phyloP scores from a whole-genome alignment of 2,113 vertebrate species.

The Gadus chalcogrammus region DNA sequence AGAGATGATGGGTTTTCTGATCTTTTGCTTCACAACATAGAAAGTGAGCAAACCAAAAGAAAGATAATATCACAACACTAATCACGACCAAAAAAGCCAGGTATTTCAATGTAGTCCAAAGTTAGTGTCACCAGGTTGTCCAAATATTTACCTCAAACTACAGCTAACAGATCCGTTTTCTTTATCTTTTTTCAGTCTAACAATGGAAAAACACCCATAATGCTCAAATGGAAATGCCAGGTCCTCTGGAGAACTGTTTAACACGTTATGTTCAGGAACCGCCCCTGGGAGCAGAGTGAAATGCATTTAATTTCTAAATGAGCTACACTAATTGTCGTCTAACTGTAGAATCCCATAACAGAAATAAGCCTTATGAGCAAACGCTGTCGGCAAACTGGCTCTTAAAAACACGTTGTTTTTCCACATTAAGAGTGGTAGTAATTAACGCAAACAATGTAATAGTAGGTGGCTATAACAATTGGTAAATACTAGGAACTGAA shows the following conservation, averaged over 20 bases:
- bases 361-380: slow-evolving; percentile 63
- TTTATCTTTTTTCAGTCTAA: not conserved
- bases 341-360: slow-evolving; percentile 49
- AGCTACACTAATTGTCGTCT: slow-evolving; percentile 46
- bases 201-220: slow-evolving; percentile 31
- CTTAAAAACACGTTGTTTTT: slow-evolving; percentile 58
- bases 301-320: slow-evolving; percentile 36
- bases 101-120: not conserved
- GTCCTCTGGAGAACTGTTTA: slow-evolving; percentile 42
- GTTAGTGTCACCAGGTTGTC: slow-evolving; percentile 28
- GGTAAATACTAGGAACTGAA: not conserved
- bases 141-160: slow-evolving; percentile 43
- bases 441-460: slow-evolving; percentile 29
- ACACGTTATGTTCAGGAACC: slow-evolving; percentile 41
- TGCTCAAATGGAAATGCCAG: slow-evolving; percentile 20
- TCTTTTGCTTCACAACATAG: slow-evolving; percentile 9
- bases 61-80: slow-evolving; percentile 3
- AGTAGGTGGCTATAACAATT: slow-evolving; percentile 30
- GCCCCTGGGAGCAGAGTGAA: slow-evolving; percentile 33
- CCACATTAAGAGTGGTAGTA: slow-evolving; percentile 58
- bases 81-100: not conserved
- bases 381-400: slow-evolving; percentile 45
- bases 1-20: slow-evolving; percentile 1
- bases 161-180: slow-evolving; percentile 34
- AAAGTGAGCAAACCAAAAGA: not conserved